phyloP scores from a whole-genome alignment of 1,140 invertebrate species.

The Cepaea nemoralis region DNA sequence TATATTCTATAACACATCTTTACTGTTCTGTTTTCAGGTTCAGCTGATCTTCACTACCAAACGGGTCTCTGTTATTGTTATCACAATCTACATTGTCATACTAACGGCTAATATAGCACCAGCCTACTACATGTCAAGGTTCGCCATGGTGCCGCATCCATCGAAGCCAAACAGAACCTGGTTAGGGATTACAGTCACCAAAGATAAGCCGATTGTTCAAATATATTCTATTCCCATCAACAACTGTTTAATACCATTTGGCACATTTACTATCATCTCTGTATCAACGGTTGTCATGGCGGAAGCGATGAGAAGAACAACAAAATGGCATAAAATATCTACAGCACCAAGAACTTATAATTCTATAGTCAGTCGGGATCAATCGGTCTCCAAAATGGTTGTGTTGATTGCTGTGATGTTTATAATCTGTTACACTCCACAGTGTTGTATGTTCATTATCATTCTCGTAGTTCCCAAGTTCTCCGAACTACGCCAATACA shows the following conservation, averaged over 20 bases:
- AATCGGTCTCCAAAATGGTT: slow-evolving; percentile 20
- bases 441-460: slow-evolving; percentile 17
- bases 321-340: slow-evolving; percentile 4
- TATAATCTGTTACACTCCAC: slow-evolving; percentile 21
- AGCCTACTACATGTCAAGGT: neutral
- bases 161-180: neutral
- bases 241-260: slow-evolving; percentile 8
- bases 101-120: neutral
- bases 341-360: neutral
- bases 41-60: neutral
- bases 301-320: neutral
- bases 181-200: neutral
- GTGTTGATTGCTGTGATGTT: slow-evolving; percentile 2
- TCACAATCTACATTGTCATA: slow-evolving; percentile 4
- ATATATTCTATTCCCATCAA: slow-evolving; percentile 6
- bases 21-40: too few species aligned
- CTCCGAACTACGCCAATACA: neutral
- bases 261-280: neutral
- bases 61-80: neutral
- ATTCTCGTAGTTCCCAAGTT: neutral
- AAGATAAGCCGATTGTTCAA: neutral
- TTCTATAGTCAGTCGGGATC: neutral
- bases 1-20: too few species aligned
- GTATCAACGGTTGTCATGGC: neutral
- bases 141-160: neutral